Evolutionary conservation across 1,140 invertebrate species (phyloP).

Genomic region (Antheraea pernyi): DNA sequence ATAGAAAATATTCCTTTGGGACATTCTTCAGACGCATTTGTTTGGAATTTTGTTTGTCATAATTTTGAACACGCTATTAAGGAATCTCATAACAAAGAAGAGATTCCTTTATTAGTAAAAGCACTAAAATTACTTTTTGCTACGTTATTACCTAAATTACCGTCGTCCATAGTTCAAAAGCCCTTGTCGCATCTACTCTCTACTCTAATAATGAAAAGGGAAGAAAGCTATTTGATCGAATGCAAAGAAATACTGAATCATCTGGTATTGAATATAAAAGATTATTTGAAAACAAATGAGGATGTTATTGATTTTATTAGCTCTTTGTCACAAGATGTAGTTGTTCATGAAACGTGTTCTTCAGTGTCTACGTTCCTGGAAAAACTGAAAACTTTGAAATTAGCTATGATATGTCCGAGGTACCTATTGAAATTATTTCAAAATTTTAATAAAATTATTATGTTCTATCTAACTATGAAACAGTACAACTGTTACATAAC

Average conservation of each 20-base stretch:
- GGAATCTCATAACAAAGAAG: constrained; percentile 33
- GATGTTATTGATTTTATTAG: constrained; percentile 51
- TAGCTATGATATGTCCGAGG: constrained; percentile 46
- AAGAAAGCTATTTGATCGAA: constrained; percentile 36
- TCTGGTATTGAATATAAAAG: constrained; percentile 43
- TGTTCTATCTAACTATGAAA: too few relatives aligned
- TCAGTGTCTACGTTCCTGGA: constrained; percentile 33
- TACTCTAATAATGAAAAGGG: constrained; percentile 47
- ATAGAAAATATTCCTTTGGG: constrained; percentile 51
- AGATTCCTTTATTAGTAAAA: constrained; percentile 40
- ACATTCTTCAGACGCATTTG: constrained; percentile 49
- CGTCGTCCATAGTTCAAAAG: constrained; percentile 35
- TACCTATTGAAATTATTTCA: constrained; percentile 20
- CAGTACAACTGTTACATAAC: too few relatives aligned
- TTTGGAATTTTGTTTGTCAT: constrained; percentile 57
- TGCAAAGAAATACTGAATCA: constrained; percentile 40
- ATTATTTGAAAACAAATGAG: constrained; percentile 40
- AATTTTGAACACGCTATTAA: constrained; percentile 51
- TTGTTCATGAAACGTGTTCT: constrained; percentile 13
- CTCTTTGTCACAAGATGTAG: constrained; percentile 30
- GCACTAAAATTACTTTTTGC: constrained; percentile 43
- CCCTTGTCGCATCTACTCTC: constrained; percentile 46
- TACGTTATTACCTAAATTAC: constrained; percentile 38
- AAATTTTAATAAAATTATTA: too few relatives aligned
- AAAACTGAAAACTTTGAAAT: constrained; percentile 39